A percentile compares a stretch with the other conserved stretches of the same genome.
Conservation (phyloP, 2,113 vertebrate species). For the Periophthalmodon schlosseri region DNA sequence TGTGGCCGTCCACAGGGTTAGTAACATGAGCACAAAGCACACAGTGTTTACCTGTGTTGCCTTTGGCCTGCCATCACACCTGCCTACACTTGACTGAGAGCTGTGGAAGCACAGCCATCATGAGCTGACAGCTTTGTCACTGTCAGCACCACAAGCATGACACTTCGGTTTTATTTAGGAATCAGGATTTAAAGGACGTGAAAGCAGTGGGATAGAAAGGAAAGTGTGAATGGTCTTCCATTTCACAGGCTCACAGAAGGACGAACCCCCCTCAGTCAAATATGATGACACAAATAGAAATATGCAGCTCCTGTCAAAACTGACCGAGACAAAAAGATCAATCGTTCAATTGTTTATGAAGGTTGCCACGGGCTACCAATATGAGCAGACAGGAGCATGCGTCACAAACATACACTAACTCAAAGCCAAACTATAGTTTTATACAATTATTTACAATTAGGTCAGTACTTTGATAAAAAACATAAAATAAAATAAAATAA, state of each 20-base stretch:
- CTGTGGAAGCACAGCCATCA: slow-evolving; percentile 19
- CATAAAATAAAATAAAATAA: not conserved
- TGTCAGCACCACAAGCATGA: slow-evolving; percentile 21
- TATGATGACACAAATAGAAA: slow-evolving; percentile 57
- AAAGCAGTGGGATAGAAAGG: slow-evolving; percentile 24
- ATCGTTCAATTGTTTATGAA: slow-evolving; percentile 29
- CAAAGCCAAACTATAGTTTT: not conserved
- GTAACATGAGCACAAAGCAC: not conserved
- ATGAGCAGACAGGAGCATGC: not conserved
- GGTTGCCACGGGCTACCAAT: slow-evolving; percentile 11
- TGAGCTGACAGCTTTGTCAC: slow-evolving; percentile 32
- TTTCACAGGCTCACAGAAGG: slow-evolving; percentile 45
- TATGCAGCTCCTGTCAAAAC: slow-evolving; percentile 49
- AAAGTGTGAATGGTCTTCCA: not conserved
- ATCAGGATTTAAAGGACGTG: slow-evolving; percentile 33
- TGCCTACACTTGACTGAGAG: slow-evolving; percentile 9
- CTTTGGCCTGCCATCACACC: slow-evolving; percentile 10
- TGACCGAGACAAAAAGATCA: slow-evolving; percentile 27
- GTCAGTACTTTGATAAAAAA: not conserved
- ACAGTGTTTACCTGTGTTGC: slow-evolving; percentile 5
- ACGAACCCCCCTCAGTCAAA: slow-evolving; percentile 40
- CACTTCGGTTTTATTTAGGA: slow-evolving; percentile 26
- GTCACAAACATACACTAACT: not conserved
- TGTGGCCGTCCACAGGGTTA: slow-evolving; percentile 1
- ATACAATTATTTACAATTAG: not conserved